These are phyloP conservation scores for Gymnogyps californianus DNA, from an alignment of 2,113 vertebrate genomes.

Conservation along the genomic window DNA sequence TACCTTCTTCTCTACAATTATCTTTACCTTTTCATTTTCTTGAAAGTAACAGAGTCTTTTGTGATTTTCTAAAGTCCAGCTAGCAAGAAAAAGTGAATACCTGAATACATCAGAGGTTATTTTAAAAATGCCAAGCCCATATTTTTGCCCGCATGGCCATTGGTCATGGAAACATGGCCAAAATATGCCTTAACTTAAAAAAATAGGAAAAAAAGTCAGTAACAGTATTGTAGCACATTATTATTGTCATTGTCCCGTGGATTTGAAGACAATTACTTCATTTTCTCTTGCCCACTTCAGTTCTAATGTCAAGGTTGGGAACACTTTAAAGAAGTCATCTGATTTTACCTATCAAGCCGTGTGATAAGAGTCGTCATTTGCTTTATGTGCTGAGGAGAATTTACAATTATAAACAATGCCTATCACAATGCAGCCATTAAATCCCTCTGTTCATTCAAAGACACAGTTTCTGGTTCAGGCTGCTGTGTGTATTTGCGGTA, in stretches of 20 bases:
- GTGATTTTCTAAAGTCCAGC: background rate
- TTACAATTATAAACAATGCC: background rate
- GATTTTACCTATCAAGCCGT: background rate
- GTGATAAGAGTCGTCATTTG: background rate
- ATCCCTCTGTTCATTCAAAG: background rate
- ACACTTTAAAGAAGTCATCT: background rate
- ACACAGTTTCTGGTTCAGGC: background rate
- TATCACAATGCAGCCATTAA: background rate
- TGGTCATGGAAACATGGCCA: background rate
- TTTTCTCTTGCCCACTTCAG: background rate
- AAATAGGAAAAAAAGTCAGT: rapidly evolving
- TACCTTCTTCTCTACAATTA: background rate
- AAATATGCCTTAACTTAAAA: background rate
- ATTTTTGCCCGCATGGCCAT: background rate
- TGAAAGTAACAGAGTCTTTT: background rate
- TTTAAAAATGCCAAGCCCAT: background rate
- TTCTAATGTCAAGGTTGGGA: background rate
- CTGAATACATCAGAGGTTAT: background rate
- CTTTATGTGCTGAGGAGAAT: background rate
- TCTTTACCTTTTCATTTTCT: background rate
- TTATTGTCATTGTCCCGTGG: background rate
- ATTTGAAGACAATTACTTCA: background rate
- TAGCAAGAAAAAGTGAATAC: background rate
- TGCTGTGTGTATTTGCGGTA: background rate
- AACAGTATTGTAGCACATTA: background rate